Evolutionary conservation across 2,888 invertebrate species (phyloP).

Genomic region (Pristionchus japonicus): DNA sequence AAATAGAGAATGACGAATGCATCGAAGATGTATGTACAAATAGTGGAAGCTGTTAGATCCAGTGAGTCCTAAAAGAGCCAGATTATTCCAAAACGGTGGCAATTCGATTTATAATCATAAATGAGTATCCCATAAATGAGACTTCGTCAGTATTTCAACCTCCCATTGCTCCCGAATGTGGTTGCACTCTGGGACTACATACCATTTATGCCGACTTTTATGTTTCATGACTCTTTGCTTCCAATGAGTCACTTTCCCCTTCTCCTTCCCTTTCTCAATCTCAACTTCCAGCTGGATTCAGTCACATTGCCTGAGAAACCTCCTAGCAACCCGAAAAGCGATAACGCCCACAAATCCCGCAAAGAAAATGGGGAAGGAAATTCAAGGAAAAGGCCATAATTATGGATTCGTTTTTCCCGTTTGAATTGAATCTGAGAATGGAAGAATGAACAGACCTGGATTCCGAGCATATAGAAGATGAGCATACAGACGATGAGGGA

Average conservation of each 20-base stretch:
- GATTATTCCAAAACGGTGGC: too few relatives aligned
- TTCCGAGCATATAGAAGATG: slow-evolving; percentile 73
- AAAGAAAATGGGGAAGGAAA: not conserved
- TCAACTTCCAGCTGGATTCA: not conserved
- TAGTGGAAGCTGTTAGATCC: slow-evolving; percentile 61
- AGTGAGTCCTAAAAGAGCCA: slow-evolving; percentile 57
- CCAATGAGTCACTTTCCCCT: not conserved
- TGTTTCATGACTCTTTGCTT: not conserved
- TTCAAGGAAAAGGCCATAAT: not conserved
- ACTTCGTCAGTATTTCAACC: not conserved
- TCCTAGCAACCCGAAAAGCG: not conserved
- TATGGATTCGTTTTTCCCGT: not conserved
- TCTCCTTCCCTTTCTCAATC: not conserved
- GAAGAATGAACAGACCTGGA: slow-evolving; percentile 55
- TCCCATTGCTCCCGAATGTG: not conserved
- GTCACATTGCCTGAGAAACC: not conserved
- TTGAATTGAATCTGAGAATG: too few relatives aligned
- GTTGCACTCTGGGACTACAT: not conserved
- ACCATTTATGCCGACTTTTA: not conserved
- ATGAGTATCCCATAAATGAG: too few relatives aligned
- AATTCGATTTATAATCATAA: too few relatives aligned
- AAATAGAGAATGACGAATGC: slow-evolving; percentile 67
- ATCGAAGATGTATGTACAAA: slow-evolving; percentile 68
- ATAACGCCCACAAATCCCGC: not conserved
- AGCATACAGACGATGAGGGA: slow-evolving; percentile 62